phyloP scores from a whole-genome alignment of 2,797 vertebrate genomes.

The Ctenopoma kingsleyae region DNA sequence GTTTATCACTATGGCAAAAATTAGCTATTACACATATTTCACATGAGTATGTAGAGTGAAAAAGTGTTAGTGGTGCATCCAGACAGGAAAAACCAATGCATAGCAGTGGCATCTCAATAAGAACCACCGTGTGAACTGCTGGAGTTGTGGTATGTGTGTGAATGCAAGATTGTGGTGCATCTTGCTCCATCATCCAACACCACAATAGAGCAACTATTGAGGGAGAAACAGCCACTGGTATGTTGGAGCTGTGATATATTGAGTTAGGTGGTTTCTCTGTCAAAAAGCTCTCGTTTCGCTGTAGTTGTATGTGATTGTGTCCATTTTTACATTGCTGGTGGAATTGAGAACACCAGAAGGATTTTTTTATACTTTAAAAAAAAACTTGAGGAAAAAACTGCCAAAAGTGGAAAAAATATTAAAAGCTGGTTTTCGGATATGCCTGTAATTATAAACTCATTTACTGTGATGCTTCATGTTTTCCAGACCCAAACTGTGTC shows the following conservation, averaged over 20 bases:
- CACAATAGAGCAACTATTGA: slow-evolving; percentile 53
- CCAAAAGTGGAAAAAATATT: slow-evolving; percentile 26
- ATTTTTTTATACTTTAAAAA: slow-evolving; percentile 6
- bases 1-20: neutral
- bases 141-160: slow-evolving; percentile 33
- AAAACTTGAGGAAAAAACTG: slow-evolving; percentile 22
- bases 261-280: slow-evolving; percentile 46
- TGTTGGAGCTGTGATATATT: slow-evolving; percentile 46
- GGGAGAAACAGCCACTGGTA: slow-evolving; percentile 43
- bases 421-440: slow-evolving; percentile 47
- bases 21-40: slow-evolving; percentile 9
- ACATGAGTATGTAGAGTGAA: neutral
- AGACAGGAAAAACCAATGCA: slow-evolving; percentile 14
- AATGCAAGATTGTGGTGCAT: slow-evolving; percentile 43
- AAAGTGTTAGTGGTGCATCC: slow-evolving; percentile 9
- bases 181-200: slow-evolving; percentile 38
- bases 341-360: slow-evolving; percentile 39
- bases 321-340: slow-evolving; percentile 53
- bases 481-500: slow-evolving; percentile 86
- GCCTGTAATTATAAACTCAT: slow-evolving; percentile 56
- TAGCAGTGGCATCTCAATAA: slow-evolving; percentile 26
- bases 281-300: slow-evolving; percentile 35
- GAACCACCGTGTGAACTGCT: slow-evolving; percentile 31
- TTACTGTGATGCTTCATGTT: slow-evolving; percentile 66
- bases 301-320: slow-evolving; percentile 35